Conservation (phyloP, 2,797 vertebrate genomes). For the Notamacropus eugenii region DNA sequence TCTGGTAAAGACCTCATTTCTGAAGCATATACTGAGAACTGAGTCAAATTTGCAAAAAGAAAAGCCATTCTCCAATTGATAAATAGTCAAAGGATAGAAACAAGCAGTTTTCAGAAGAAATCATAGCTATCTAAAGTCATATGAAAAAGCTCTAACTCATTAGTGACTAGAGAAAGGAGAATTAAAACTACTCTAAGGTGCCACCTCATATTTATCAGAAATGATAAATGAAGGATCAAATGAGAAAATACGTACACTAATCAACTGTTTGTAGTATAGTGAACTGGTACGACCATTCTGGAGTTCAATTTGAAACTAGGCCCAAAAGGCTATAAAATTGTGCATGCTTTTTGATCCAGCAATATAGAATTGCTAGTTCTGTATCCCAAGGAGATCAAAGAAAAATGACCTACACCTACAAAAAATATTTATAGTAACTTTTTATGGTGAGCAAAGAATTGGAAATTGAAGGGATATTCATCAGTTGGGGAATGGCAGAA, state of each 20-base stretch:
- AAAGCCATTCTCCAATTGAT: not conserved
- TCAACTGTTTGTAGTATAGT: not conserved
- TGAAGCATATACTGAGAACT: not conserved
- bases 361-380: not conserved
- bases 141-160: not conserved
- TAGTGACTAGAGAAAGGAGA: not conserved
- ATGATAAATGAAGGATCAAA: too few species aligned
- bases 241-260: not conserved
- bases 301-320: not conserved
- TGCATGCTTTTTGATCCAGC: not conserved
- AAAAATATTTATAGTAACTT: not conserved
- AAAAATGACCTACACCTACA: not conserved
- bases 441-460: not conserved
- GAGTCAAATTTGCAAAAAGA: not conserved
- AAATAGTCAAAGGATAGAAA: not conserved
- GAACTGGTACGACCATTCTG: not conserved
- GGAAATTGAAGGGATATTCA: not conserved
- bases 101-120: not conserved
- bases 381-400: not conserved
- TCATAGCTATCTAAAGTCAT: not conserved
- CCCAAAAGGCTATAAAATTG: not conserved
- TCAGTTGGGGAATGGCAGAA: not conserved
- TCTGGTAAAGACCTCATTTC: not conserved
- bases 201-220: too few species aligned
- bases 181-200: not conserved